Percentiles rank a stretch among this genome's conserved stretches.
Evolutionary conservation across 1,140 invertebrate species (phyloP).

Genomic region (Centruroides sculpturatus): DNA sequence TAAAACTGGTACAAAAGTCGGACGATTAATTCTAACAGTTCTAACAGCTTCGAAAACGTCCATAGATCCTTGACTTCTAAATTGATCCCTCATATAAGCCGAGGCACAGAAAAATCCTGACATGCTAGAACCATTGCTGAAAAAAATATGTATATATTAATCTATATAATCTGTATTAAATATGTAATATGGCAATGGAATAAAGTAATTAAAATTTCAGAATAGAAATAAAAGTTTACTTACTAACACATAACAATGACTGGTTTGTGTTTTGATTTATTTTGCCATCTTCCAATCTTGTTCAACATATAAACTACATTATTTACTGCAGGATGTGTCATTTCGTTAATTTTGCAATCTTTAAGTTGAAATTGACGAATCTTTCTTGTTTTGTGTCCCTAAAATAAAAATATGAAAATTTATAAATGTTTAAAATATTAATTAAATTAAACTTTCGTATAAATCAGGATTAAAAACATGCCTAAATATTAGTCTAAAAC

Average conservation of each 20-base stretch:
- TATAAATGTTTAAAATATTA: too few relatives aligned
- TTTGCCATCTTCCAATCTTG: slow-evolving; percentile 9
- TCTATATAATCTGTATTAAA: too few relatives aligned
- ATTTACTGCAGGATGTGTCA: slow-evolving; percentile 8
- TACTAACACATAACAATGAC: slow-evolving; percentile 12
- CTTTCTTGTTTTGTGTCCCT: too few relatives aligned
- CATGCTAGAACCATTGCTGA: slow-evolving; percentile 30
- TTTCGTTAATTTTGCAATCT: slow-evolving; percentile 8
- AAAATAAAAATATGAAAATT: too few relatives aligned
- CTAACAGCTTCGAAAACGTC: slow-evolving; percentile 32
- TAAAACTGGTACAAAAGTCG: slow-evolving; percentile 15
- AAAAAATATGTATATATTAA: background rate
- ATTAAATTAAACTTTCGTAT: too few relatives aligned
- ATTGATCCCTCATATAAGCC: slow-evolving; percentile 26
- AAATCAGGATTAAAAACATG: too few relatives aligned
- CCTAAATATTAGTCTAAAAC: too few relatives aligned
- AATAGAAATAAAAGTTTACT: background rate
- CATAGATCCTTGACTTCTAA: slow-evolving; percentile 29
- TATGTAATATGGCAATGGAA: too few relatives aligned
- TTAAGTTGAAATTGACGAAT: slow-evolving; percentile 4
- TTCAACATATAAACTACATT: slow-evolving; percentile 5
- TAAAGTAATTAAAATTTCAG: background rate
- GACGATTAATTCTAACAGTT: slow-evolving; percentile 16
- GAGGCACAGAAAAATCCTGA: slow-evolving; percentile 30
- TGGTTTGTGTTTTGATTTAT: slow-evolving; percentile 1